phyloP scores from a whole-genome alignment of 2,113 vertebrate species.

The Triplophysa siluroides region DNA sequence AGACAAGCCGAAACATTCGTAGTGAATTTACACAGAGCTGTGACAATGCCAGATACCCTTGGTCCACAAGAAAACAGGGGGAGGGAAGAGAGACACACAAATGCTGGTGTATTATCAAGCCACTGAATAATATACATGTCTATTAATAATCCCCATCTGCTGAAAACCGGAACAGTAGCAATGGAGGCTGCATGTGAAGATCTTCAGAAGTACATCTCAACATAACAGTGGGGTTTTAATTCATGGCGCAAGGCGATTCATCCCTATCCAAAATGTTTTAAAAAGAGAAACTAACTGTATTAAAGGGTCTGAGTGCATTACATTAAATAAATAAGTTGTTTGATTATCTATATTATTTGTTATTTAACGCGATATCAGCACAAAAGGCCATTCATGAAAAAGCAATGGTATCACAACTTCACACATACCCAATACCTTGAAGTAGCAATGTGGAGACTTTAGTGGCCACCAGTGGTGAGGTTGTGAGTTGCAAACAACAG shows the following conservation, averaged over 20 bases:
- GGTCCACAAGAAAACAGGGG: constrained; percentile 10
- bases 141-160: constrained; percentile 38
- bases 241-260: background rate
- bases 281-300: no score
- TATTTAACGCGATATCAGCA: no score
- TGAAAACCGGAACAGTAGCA: background rate
- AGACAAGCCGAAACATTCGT: constrained; percentile 38
- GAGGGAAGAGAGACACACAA: background rate
- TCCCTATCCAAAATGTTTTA: no score
- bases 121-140: constrained; percentile 1
- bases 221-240: background rate
- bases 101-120: background rate
- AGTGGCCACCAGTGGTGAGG: no score
- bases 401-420: no score
- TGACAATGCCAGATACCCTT: constrained; percentile 49
- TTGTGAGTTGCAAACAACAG: no score
- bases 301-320: no score
- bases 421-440: no score
- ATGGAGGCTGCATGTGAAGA: background rate
- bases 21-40: constrained; percentile 37
- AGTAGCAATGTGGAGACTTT: no score
- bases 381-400: no score
- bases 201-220: background rate
- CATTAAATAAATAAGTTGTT: no score
- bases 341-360: no score